Evolutionary conservation across 2,797 vertebrate species (phyloP).

Genomic region (Scleropages formosus): DNA sequence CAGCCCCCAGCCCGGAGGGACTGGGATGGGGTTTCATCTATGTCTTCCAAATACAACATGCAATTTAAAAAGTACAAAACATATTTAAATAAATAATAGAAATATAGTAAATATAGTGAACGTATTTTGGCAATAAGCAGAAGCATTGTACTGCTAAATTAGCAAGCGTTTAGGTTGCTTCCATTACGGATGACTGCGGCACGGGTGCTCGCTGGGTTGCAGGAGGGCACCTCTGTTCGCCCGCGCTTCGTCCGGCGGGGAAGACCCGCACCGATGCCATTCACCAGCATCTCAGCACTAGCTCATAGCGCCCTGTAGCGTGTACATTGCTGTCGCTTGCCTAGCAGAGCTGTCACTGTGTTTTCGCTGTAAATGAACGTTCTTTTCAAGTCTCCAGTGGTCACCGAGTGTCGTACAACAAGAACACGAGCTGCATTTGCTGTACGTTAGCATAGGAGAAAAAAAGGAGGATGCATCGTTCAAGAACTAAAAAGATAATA

Average conservation of each 20-base stretch:
- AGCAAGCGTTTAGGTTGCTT: slow-evolving; percentile 74
- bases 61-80: slow-evolving; percentile 40
- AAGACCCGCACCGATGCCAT: slow-evolving; percentile 81
- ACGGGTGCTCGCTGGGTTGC: slow-evolving; percentile 74
- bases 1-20: slow-evolving; percentile 45
- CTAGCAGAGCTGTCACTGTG: slow-evolving; percentile 76
- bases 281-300: slow-evolving; percentile 83
- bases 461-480: slow-evolving; percentile 24
- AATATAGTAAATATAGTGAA: slow-evolving; percentile 34
- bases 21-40: slow-evolving; percentile 56
- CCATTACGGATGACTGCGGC: slow-evolving; percentile 83
- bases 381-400: slow-evolving; percentile 75
- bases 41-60: slow-evolving; percentile 70
- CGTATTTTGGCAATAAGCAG: slow-evolving; percentile 52
- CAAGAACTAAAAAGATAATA: slow-evolving; percentile 13
- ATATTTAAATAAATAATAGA: slow-evolving; percentile 53
- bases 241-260: slow-evolving; percentile 71
- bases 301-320: slow-evolving; percentile 77
- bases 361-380: slow-evolving; percentile 83
- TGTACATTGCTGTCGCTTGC: slow-evolving; percentile 78
- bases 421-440: slow-evolving; percentile 62
- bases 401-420: slow-evolving; percentile 73
- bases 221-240: slow-evolving; percentile 75
- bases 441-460: slow-evolving; percentile 74
- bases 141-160: slow-evolving; percentile 2